Evolutionary conservation across 1,140 invertebrate genomes (phyloP).

Genomic region (Mycetomoellerius zeteki): DNA sequence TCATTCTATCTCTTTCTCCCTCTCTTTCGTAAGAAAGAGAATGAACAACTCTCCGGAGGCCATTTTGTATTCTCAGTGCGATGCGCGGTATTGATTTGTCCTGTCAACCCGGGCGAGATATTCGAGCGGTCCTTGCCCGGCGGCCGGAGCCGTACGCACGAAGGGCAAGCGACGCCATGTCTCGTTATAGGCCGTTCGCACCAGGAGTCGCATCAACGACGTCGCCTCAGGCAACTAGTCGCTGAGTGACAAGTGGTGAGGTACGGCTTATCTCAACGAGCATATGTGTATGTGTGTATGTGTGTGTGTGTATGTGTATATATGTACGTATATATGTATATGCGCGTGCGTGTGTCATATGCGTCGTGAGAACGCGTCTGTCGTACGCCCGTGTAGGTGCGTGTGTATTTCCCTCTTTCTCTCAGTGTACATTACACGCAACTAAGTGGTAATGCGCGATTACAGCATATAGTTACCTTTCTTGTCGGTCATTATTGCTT

Average conservation of each 20-base stretch:
- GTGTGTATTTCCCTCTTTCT: conserved; percentile 43
- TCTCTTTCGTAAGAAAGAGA: conserved; percentile 28
- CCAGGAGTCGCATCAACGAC: conserved; percentile 50
- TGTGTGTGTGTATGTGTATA: neutral
- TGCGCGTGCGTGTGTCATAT: neutral
- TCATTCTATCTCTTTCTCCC: neutral
- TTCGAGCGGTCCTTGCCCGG: conserved; percentile 69
- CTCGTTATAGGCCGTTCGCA: conserved; percentile 7
- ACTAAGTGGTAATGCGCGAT: conserved; percentile 66
- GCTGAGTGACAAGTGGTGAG: conserved; percentile 80
- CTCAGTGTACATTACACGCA: conserved; percentile 64
- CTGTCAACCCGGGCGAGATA: conserved; percentile 79
- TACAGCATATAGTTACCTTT: conserved; percentile 86
- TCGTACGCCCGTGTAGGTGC: conserved; percentile 14
- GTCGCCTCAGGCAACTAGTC: conserved; percentile 39
- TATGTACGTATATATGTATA: neutral
- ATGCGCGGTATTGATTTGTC: conserved; percentile 86
- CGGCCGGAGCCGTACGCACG: conserved; percentile 49
- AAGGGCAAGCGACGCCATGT: conserved; percentile 25
- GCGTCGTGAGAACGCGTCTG: neutral
- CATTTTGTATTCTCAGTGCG: conserved; percentile 86
- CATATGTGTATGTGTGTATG: neutral
- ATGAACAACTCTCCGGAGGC: conserved; percentile 78
- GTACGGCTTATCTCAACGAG: conserved; percentile 78
- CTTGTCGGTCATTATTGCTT: conserved; percentile 87